These are phyloP conservation scores for Elephas maximus DNA, from an alignment of 2,113 vertebrate species.

Conservation along the genomic window DNA sequence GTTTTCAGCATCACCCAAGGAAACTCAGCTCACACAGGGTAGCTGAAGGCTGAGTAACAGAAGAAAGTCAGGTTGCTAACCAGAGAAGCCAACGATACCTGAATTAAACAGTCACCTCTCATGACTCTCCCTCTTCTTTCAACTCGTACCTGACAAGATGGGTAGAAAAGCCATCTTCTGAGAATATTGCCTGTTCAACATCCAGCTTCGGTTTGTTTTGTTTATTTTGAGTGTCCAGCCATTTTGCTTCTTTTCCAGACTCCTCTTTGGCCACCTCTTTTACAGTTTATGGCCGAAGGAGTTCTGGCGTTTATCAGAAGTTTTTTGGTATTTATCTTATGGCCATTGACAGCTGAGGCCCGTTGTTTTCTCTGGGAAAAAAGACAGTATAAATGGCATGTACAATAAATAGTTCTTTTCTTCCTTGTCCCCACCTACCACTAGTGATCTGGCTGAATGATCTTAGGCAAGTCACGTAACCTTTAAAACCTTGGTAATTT, in stretches of 20 bases:
- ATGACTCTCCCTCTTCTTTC: too few species aligned
- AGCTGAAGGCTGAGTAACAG: background rate
- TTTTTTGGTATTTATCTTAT: background rate
- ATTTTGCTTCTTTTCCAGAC: background rate
- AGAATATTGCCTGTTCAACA: background rate
- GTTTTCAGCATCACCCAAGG: background rate
- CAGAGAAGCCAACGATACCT: background rate
- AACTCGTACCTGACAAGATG: background rate
- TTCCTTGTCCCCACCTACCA: background rate
- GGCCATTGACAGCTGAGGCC: background rate
- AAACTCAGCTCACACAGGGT: background rate
- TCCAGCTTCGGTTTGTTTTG: background rate
- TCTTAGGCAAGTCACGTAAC: background rate
- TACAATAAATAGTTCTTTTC: background rate
- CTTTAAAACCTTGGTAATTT: background rate
- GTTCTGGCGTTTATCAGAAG: background rate
- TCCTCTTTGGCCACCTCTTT: background rate
- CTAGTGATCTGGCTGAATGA: background rate
- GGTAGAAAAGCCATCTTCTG: background rate
- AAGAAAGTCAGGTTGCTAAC: background rate
- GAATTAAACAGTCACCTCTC: background rate
- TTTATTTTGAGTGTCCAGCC: background rate
- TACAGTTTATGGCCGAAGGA: background rate
- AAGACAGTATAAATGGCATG: background rate
- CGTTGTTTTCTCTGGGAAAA: background rate